Percentiles rank a stretch among this genome's conserved stretches.
phyloP scores from a whole-genome alignment of 2,113 vertebrate genomes.

The Hemiscyllium ocellatum region DNA sequence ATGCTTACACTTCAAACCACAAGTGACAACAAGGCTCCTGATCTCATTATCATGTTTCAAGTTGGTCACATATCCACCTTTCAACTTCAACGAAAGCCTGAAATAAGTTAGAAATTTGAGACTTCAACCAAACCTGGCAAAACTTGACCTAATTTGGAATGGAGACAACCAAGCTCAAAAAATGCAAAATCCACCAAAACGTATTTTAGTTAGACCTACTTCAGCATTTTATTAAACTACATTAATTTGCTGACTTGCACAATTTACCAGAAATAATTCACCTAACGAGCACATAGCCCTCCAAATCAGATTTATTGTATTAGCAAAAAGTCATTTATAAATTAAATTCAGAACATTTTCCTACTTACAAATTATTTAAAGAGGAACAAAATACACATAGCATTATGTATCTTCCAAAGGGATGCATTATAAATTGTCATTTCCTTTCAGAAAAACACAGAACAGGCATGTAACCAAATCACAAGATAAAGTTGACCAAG shows the following conservation, averaged over 20 bases:
- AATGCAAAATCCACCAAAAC: background rate
- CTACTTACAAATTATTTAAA: conserved; percentile 9
- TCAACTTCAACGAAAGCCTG: background rate
- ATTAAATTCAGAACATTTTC: conserved; percentile 26
- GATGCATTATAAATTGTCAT: background rate
- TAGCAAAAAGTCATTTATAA: conserved; percentile 4
- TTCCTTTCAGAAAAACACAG: background rate
- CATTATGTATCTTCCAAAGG: background rate
- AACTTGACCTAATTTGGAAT: background rate
- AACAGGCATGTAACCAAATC: background rate
- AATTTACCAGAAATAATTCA: conserved; percentile 22
- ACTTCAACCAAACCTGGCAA: background rate
- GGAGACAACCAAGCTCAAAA: background rate
- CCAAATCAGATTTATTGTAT: conserved; percentile 32
- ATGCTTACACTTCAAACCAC: background rate
- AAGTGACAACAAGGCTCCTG: background rate
- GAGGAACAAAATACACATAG: background rate
- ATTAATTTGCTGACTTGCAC: background rate
- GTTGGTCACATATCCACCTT: background rate
- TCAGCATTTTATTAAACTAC: background rate
- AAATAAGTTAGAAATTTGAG: background rate
- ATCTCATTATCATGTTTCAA: background rate
- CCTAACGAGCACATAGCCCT: background rate
- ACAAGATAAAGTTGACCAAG: conserved; percentile 9
- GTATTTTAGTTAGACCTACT: background rate